Conservation (phyloP, 2,888 invertebrate species). For the Aplocera efformata region DNA sequence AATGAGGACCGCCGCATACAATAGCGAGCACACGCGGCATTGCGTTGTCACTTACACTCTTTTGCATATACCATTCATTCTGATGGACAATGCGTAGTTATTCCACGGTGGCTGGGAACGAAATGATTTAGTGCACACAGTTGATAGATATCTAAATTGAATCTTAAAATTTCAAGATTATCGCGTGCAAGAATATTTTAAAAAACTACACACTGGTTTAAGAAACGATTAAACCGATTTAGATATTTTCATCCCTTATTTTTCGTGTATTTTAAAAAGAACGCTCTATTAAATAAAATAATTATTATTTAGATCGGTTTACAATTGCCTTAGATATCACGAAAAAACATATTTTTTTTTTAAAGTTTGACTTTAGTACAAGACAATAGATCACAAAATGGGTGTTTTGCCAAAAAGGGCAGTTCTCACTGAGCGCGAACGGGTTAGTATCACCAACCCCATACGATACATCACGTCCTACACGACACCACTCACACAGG, state of each 20-base stretch:
- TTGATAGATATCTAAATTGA: slow-evolving; percentile 11
- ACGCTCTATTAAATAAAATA: no score
- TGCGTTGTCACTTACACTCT: slow-evolving; percentile 67
- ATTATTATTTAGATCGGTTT: no score
- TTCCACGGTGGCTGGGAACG: slow-evolving; percentile 22
- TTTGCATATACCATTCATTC: slow-evolving; percentile 64
- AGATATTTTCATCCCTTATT: no score
- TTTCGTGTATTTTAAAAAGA: no score
- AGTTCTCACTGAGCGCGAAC: no score
- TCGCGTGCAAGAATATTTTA: no score
- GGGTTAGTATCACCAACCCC: slow-evolving; percentile 47
- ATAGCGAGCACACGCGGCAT: slow-evolving; percentile 50
- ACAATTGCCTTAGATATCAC: no score
- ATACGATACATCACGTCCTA: slow-evolving; percentile 62
- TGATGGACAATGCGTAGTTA: slow-evolving; percentile 64
- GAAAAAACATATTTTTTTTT: no score
- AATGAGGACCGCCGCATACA: slow-evolving; percentile 58
- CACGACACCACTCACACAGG: slow-evolving; percentile 43
- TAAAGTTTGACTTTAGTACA: no score
- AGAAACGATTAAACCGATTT: no score
- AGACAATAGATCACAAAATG: neutral
- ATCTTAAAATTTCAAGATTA: neutral
- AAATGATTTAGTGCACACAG: slow-evolving; percentile 19
- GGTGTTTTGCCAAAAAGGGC: no score
- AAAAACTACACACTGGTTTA: no score